Percentiles rank a stretch among this genome's conserved stretches.
These are phyloP conservation scores for Centropyge bicolor DNA, from an alignment of 2,797 vertebrate genomes.

Conservation along the genomic window DNA sequence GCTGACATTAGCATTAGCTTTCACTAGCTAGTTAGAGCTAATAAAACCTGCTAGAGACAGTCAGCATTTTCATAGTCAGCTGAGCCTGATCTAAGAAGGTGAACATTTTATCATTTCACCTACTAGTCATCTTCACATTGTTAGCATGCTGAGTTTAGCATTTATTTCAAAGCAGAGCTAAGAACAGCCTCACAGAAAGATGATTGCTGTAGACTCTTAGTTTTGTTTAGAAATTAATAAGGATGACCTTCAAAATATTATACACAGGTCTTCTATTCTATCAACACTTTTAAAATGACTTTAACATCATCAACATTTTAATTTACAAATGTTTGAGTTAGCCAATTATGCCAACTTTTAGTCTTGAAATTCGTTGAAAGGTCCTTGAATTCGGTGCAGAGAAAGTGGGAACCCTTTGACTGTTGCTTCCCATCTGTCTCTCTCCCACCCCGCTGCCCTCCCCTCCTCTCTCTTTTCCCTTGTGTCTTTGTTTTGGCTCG, in stretches of 20 bases:
- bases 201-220: background rate
- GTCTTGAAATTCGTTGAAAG: conserved; percentile 7
- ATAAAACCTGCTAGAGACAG: too few species aligned
- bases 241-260: background rate
- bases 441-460: conserved; percentile 21
- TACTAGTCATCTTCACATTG: background rate
- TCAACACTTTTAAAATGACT: background rate
- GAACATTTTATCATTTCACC: background rate
- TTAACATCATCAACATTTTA: background rate
- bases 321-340: background rate
- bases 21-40: too few species aligned
- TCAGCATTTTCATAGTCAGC: background rate
- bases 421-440: conserved; percentile 36
- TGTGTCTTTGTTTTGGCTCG: conserved; percentile 65
- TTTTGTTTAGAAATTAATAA: background rate
- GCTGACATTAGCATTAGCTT: too few species aligned
- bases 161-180: background rate
- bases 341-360: background rate
- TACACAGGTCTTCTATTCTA: background rate
- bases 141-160: background rate
- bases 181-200: background rate
- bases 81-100: background rate
- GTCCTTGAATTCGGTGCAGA: conserved; percentile 15
- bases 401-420: conserved; percentile 54
- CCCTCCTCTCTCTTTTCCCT: conserved; percentile 31